phyloP scores from a whole-genome alignment of 2,797 vertebrate genomes.

The Lacerta bilineata region DNA sequence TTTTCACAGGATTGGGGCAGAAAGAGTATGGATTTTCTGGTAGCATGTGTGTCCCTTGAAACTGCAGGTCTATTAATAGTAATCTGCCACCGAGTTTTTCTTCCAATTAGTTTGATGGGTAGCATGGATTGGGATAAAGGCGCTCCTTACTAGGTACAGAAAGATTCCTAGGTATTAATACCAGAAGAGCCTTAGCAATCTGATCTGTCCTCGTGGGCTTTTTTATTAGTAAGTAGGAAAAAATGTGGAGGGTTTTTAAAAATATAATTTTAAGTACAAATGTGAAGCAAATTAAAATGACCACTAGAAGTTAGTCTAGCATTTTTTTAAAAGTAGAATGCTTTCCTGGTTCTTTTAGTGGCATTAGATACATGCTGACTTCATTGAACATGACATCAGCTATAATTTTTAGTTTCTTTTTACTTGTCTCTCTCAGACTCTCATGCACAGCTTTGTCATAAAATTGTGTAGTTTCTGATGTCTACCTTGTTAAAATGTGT shows the following conservation, averaged over 20 bases:
- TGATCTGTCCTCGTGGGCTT: background rate
- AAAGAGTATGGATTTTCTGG: background rate
- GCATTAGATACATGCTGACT: slow-evolving; percentile 65
- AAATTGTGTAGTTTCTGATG: slow-evolving; percentile 47
- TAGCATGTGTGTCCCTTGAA: slow-evolving; percentile 2
- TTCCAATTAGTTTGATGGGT: background rate
- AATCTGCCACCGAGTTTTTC: background rate
- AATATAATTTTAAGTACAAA: background rate
- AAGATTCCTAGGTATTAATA: background rate
- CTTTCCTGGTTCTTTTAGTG: slow-evolving; percentile 47
- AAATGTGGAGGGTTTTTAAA: fast-evolving
- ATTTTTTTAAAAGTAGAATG: slow-evolving; percentile 34
- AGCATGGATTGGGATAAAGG: slow-evolving; percentile 2
- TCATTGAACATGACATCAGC: slow-evolving; percentile 43
- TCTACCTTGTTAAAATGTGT: slow-evolving; percentile 45
- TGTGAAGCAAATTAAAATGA: slow-evolving; percentile 20
- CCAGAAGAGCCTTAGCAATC: background rate
- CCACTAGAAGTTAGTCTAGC: slow-evolving; percentile 24
- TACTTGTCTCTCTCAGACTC: slow-evolving; percentile 37
- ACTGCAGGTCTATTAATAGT: background rate
- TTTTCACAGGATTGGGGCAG: background rate
- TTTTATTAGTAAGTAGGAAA: background rate
- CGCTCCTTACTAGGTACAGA: slow-evolving; percentile 6
- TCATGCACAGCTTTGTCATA: slow-evolving; percentile 38
- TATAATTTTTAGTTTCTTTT: slow-evolving; percentile 47